Conservation (phyloP, 2,113 vertebrate species). For the Heliornis fulica region DNA sequence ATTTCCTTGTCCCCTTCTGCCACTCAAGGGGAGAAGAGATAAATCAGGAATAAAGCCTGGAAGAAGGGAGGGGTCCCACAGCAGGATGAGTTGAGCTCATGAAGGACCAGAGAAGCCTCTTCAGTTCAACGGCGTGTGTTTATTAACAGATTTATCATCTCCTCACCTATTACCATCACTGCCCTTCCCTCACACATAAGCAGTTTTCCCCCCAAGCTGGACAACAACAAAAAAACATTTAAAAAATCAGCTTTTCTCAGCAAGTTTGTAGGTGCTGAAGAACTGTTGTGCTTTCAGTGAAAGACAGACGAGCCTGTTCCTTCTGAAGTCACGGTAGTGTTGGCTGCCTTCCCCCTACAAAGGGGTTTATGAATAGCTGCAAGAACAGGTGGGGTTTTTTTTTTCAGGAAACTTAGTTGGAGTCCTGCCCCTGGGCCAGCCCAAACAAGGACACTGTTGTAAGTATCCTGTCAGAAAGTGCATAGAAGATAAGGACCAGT, state of each 20-base stretch:
- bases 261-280: background rate
- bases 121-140: background rate
- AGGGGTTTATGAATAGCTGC: background rate
- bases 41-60: too few species aligned
- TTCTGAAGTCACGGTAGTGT: background rate
- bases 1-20: too few species aligned
- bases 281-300: background rate
- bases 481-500: background rate
- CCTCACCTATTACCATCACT: background rate
- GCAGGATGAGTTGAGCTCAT: background rate
- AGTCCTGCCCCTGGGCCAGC: background rate
- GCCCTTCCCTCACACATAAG: background rate
- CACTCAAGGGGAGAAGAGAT: too few species aligned
- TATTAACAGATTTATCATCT: slow-evolving; percentile 17
- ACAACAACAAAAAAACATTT: too few species aligned
- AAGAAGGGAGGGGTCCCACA: too few species aligned
- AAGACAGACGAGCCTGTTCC: background rate
- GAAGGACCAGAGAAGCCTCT: background rate
- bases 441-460: background rate
- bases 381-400: background rate
- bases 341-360: background rate
- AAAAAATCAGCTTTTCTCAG: background rate
- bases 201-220: background rate
- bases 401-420: background rate
- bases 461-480: background rate